These are phyloP conservation scores for Mus caroli DNA, from an alignment of 2,797 vertebrate species.

Conservation along the genomic window DNA sequence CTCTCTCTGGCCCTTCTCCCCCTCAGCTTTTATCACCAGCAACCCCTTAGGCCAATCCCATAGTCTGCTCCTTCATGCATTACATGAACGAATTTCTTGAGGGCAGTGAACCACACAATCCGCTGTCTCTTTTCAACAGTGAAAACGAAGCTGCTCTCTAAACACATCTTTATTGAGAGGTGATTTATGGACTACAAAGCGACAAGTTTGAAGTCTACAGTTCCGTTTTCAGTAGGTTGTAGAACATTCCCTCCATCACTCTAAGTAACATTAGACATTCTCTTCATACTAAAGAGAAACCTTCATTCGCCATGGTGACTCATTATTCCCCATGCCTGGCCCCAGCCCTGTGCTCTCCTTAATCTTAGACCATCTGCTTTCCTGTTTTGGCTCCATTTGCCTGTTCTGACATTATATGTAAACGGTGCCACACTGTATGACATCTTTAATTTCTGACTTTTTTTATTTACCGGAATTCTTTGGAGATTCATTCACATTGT, in stretches of 20 bases:
- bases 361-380: not conserved
- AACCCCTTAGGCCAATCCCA: not conserved
- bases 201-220: not conserved
- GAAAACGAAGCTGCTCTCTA: constrained; percentile 20
- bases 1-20: not conserved
- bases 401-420: not conserved
- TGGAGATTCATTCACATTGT: not conserved
- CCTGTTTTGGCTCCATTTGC: not conserved
- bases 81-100: constrained; percentile 21
- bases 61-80: not conserved
- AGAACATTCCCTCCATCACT: not conserved
- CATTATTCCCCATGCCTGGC: not conserved
- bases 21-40: constrained; percentile 33
- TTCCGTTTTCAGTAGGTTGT: not conserved
- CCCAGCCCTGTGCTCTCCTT: not conserved
- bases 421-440: not conserved
- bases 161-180: constrained; percentile 32
- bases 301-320: not conserved
- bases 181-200: not conserved
- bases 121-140: constrained; percentile 44
- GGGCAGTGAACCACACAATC: constrained; percentile 20
- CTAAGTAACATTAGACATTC: constrained; percentile 54
- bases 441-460: constrained; percentile 34
- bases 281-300: constrained; percentile 40
- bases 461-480: not conserved